Evolutionary conservation across 2,888 invertebrate species (phyloP), one percentile per base, ranked within the genome.

Genomic region (Brachynemurus nebulosus): DNA sequence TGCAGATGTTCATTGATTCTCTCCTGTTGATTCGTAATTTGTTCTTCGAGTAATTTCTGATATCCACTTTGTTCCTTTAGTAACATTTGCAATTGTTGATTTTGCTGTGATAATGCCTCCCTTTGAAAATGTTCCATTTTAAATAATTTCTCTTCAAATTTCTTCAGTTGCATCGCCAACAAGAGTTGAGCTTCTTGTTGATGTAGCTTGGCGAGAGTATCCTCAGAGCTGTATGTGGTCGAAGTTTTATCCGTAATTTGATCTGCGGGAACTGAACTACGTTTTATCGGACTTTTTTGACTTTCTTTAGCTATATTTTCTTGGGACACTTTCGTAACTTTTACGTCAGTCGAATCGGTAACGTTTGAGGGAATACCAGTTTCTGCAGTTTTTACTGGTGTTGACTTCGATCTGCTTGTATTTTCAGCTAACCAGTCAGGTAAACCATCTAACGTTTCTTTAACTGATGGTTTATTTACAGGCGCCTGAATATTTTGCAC

Each of bases 151-250:
- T 76, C 74, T 54, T 76, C 76, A 52, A 76, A 76, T 33, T 75
- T 76, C 55, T 75, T 75, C 43, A 76, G 57, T 51, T 77, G 76
- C 49, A 77, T 57, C 7, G 76, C 74, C 35, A 76, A 68, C 64
- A 75, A 63, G 37, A 77, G 52, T 52, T 76, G 75, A 0, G 75
- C 69, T 57, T 77, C 76, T 54, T 77, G 76, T 51, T 76, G 74
- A 50, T 76, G 75, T 47, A 77, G 59, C 45, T 70, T 71, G 20
- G 37, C 17, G 9, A 37, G 11, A 7, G 37, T n/a, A n/a, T n/a
- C n/a, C n/a, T n/a, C n/a, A n/a, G n/a, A n/a, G n/a, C n/a, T n/a
- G n/a, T n/a, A n/a, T n/a, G n/a, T n/a, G n/a, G n/a, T n/a, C n/a
- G n/a, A n/a, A n/a, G n/a, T n/a, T n/a, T n/a, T n/a, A n/a, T n/a